These are phyloP conservation scores for Struthio camelus DNA, from an alignment of 2,113 vertebrate species.

Conservation along the genomic window DNA sequence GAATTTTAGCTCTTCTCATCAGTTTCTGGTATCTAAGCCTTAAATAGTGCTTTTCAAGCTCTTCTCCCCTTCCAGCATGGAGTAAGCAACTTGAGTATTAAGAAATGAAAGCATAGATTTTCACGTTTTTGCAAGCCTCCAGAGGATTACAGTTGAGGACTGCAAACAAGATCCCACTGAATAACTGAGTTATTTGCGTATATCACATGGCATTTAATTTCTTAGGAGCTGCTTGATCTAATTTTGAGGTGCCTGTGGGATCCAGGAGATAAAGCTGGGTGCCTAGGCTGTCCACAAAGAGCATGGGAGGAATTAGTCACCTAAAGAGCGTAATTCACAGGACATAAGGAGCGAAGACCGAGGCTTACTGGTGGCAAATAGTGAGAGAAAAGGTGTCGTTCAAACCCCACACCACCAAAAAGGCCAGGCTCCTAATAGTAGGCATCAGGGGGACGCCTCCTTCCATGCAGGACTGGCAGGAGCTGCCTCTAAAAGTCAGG, in stretches of 20 bases:
- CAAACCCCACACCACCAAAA: neutral
- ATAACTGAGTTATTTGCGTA: neutral
- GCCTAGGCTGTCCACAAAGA: neutral
- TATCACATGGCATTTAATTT: neutral
- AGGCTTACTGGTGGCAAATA: neutral
- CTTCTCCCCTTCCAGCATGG: neutral
- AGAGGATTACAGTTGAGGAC: neutral
- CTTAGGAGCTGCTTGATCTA: neutral
- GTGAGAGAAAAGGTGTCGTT: neutral
- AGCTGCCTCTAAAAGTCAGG: neutral
- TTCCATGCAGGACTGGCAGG: neutral
- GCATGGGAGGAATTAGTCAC: neutral
- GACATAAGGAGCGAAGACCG: accelerated
- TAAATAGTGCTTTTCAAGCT: neutral
- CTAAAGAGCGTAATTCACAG: neutral
- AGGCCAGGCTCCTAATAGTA: neutral
- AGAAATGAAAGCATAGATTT: neutral
- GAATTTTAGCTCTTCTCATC: neutral
- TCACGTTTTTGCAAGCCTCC: neutral
- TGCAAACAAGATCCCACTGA: neutral
- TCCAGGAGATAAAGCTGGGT: neutral
- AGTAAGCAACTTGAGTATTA: neutral
- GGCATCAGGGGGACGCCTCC: accelerated
- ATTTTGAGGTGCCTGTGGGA: neutral
- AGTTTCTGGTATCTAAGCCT: neutral